phyloP scores from a whole-genome alignment of 2,113 vertebrate species.

The Xyrauchen texanus region DNA sequence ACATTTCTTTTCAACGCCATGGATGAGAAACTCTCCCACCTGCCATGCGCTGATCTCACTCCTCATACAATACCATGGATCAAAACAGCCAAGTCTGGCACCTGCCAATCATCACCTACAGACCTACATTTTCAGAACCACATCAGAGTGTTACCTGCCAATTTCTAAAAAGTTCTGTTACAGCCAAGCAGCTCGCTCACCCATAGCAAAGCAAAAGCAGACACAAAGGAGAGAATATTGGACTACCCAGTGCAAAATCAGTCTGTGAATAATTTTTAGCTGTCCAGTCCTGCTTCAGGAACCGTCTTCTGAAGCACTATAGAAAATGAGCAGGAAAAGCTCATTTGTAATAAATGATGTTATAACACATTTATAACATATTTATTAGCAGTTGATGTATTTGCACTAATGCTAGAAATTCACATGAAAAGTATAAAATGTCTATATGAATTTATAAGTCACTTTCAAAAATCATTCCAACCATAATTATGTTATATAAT shows the following conservation, averaged over 20 bases:
- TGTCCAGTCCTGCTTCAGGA: not conserved
- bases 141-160: not conserved
- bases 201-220: not conserved
- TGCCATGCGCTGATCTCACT: not conserved
- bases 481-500: slow-evolving; percentile 19
- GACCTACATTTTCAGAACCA: slow-evolving; percentile 1
- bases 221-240: not conserved
- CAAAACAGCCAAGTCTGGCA: slow-evolving; percentile 19
- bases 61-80: not conserved
- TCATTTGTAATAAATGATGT: not conserved
- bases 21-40: slow-evolving; percentile 22
- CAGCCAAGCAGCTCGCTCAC: not conserved
- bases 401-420: too few relatives aligned
- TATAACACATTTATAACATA: not conserved
- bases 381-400: too few relatives aligned
- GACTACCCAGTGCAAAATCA: not conserved
- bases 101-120: slow-evolving; percentile 33
- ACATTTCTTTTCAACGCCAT: not conserved
- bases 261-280: not conserved
- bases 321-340: not conserved
- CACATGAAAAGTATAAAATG: not conserved
- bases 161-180: not conserved
- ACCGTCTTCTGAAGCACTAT: not conserved
- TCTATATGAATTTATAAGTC: not conserved
- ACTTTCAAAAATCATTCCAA: not conserved